Base-by-base conservation (phyloP, 1,140 invertebrate species). In the Drosophila santomea region DNA sequence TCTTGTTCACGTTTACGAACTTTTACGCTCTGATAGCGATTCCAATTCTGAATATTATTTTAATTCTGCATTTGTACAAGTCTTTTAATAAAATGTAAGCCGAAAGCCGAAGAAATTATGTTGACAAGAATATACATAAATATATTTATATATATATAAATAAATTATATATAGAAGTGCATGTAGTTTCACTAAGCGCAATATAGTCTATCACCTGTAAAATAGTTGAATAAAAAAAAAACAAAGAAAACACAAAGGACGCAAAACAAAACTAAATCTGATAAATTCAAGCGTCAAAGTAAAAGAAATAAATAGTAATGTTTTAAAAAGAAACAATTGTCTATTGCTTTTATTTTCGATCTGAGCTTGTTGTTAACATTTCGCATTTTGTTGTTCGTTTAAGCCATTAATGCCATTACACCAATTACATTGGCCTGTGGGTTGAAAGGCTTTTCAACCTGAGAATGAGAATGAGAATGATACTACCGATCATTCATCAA, bases 161-260 rank as follows among this genome's bases (percentile, higher is more conserved):
- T 63, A 48, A 56, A 64, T 51, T 85, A 80, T 62, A 56, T 66
- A 63, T 78, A 82, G 78, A 44, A 68, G 50, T 68, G 61, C 76
- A 78, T 74, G 78, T 84, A 81, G 78, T 57, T 74, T 78, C 68
- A 78, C 72, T 71, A 86, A 76, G 82, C 82, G 82, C 82, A 86
- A 84, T 85, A 86, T 86, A 86, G 69, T 78, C 66, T 86, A 86
- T 75, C 68, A 79, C 57, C 44, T 86, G 82, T 86, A 86, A 86
- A 48, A 86, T 86, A 86, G 74, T 68, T 74, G 45, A 83, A 50
- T 17, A 17, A 17, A 32, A 76, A 73, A 64, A 51, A 72, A 15
- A 15, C 32, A 32, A 32, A 10, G 32, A 39, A 15, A 14, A 32
- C 39, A 32, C 39, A 28, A 41, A 20, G 36, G 57, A 43, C 52